Conservation (phyloP, 2,888 invertebrate species). For the Dryobota labecula region DNA sequence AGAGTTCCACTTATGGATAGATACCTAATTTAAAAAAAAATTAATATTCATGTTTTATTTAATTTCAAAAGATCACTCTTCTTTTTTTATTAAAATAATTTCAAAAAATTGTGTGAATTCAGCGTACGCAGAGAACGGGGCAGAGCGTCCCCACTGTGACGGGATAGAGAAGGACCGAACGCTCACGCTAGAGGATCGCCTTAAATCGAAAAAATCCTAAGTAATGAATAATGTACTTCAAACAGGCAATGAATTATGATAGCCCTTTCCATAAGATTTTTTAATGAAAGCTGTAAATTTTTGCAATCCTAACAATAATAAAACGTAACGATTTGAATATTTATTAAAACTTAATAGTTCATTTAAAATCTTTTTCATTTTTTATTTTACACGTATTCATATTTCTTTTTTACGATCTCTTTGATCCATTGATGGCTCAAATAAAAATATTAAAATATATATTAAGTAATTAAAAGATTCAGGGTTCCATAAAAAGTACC, state of each 20-base stretch:
- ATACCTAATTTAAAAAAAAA: too few relatives aligned
- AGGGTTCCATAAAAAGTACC: not conserved
- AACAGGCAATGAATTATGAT: not conserved
- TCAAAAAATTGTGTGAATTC: too few relatives aligned
- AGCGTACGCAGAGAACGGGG: too few relatives aligned
- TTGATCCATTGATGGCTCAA: not conserved
- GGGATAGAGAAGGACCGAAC: too few relatives aligned
- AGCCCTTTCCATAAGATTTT: not conserved
- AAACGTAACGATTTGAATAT: not conserved
- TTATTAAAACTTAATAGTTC: not conserved
- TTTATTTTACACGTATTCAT: constrained; percentile 6
- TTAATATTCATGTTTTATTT: too few relatives aligned
- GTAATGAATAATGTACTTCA: not conserved
- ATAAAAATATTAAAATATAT: not conserved
- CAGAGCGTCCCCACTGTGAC: too few relatives aligned
- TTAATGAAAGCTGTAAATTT: not conserved
- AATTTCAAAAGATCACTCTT: too few relatives aligned
- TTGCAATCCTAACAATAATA: not conserved
- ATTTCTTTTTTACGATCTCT: constrained; percentile 3
- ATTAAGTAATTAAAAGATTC: not conserved
- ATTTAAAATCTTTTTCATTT: not conserved
- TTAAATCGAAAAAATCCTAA: too few relatives aligned
- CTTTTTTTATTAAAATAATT: too few relatives aligned
- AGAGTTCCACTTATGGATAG: too few relatives aligned
- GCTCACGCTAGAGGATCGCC: too few relatives aligned